Percentiles rank a stretch among this genome's conserved stretches.
Evolutionary conservation across 2,113 vertebrate genomes (phyloP).

Genomic region (Halcyon senegalensis): DNA sequence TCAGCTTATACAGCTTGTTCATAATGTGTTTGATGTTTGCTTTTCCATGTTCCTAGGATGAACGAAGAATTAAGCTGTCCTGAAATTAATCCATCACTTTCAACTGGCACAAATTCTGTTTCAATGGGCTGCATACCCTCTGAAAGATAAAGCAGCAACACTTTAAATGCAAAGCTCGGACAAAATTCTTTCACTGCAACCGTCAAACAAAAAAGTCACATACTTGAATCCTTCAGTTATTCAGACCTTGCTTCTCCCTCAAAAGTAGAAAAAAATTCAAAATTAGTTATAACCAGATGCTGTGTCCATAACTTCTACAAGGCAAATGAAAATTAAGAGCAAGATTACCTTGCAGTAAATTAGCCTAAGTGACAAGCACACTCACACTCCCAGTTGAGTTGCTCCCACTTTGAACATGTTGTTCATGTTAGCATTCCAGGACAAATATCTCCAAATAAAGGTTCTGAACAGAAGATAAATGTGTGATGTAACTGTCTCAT

Average conservation of each 20-base stretch:
- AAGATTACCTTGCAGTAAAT: not conserved
- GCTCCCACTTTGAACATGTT: not conserved
- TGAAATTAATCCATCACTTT: conserved; percentile 22
- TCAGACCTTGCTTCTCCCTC: not conserved
- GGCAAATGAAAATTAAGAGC: not conserved
- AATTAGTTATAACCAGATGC: not conserved
- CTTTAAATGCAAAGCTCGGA: not conserved
- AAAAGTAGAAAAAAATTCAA: not conserved
- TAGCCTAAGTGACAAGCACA: not conserved
- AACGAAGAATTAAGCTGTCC: conserved; percentile 12
- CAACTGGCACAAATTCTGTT: conserved; percentile 18
- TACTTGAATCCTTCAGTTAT: not conserved
- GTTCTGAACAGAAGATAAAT: not conserved
- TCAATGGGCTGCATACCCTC: not conserved
- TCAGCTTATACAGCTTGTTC: not conserved
- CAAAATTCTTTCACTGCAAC: not conserved
- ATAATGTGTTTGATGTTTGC: not conserved
- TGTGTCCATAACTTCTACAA: not conserved
- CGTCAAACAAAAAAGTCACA: not conserved
- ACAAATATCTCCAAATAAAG: not conserved
- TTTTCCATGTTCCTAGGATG: not conserved
- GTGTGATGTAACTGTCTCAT: not conserved
- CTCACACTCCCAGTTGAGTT: not conserved
- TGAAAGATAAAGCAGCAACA: not conserved
- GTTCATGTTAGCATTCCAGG: not conserved